A percentile compares a stretch with the other conserved stretches of the same genome.
phyloP scores from a whole-genome alignment of 1,140 invertebrate species.

The Drosophila pandora region DNA sequence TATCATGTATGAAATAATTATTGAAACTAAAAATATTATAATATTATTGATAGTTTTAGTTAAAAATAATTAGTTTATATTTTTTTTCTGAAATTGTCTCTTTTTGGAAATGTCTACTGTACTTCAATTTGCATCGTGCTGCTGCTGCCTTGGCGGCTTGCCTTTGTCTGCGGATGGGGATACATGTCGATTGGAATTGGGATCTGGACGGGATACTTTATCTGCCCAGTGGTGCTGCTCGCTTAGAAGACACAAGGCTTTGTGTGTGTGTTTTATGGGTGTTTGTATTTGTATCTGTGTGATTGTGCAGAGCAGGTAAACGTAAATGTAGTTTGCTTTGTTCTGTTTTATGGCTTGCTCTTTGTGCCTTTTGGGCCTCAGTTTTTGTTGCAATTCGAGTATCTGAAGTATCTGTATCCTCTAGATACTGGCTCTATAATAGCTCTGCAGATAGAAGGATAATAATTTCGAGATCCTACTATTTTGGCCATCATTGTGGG shows the following conservation, averaged over 20 bases:
- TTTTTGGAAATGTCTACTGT: conserved; percentile 19
- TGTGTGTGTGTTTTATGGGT: conserved; percentile 4
- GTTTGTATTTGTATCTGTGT: neutral
- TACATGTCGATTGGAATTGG: conserved; percentile 6
- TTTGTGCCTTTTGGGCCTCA: conserved; percentile 56
- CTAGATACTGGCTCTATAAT: conserved; percentile 4
- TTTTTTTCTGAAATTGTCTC: neutral
- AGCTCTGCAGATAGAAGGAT: neutral
- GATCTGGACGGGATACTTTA: conserved; percentile 46
- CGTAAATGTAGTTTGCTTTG: conserved; percentile 53
- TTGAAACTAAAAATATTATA: too few species aligned
- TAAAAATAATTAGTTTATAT: too few species aligned
- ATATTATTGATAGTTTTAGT: too few species aligned
- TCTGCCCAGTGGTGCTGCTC: conserved; percentile 26
- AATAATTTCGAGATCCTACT: too few species aligned
- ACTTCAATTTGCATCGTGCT: conserved; percentile 52
- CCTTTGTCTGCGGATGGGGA: conserved; percentile 35
- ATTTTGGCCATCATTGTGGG: conserved; percentile 10
- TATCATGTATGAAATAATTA: too few species aligned
- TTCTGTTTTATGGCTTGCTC: conserved; percentile 56
- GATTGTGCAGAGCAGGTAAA: conserved; percentile 38
- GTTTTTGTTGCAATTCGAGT: conserved; percentile 16
- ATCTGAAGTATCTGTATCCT: conserved; percentile 15
- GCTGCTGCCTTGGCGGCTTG: conserved; percentile 41
- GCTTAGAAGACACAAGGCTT: conserved; percentile 30